Base-by-base conservation (phyloP, 2,797 vertebrate genomes). In the Arrhamphus sclerolepis region DNA sequence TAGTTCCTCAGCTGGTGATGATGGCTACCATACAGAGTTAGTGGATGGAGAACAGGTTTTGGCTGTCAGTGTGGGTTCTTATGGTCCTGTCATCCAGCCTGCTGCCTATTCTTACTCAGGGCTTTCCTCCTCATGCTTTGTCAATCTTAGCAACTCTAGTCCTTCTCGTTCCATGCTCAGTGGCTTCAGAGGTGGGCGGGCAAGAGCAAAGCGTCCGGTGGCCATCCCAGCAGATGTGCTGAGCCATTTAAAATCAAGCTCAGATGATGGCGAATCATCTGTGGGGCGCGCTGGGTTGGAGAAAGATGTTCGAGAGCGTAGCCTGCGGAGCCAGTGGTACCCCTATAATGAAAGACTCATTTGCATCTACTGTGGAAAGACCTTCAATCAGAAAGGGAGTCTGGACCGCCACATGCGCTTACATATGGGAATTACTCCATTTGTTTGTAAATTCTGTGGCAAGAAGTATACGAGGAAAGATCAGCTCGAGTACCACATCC, bases 381-480 rank as follows among this genome's bases (percentile, higher is more conserved):
- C 96, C 72, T 99, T 99, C 91, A 99, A 99, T 88, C 98, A 99
- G 91, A 99, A 99, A 80, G 98, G 98, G 57, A 99, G 97, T 82
- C 94, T 99, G 1, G 98, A 99, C 82, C 94, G 98, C 61, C 98
- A 99, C 90, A 99, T 99, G 98, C 94, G 98, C 14, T 85, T 99
- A 66, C 98, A 99, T 78, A 99, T 99, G 98, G 98, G 98, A 53
- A 99, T 99, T 84, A 99, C 98, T 26, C 98, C 98, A 13, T 99
- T 99, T 3, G 98, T 98, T 62, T 99, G 98, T 92, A 98, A 97
- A 83, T 99, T 95, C 81, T 99, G 98, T 34, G 98, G 98, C 78
- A 99, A 99, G 91, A 98, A 99, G 80, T 99, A 99, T 69, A 99
- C 98, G 0, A 96, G 98, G 78, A 99, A 99, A 92, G 98, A 99